Evolutionary conservation across 2,113 vertebrate genomes (phyloP), one percentile per base, ranked within the genome.

Genomic region (Dendropsophus ebraccatus): DNA sequence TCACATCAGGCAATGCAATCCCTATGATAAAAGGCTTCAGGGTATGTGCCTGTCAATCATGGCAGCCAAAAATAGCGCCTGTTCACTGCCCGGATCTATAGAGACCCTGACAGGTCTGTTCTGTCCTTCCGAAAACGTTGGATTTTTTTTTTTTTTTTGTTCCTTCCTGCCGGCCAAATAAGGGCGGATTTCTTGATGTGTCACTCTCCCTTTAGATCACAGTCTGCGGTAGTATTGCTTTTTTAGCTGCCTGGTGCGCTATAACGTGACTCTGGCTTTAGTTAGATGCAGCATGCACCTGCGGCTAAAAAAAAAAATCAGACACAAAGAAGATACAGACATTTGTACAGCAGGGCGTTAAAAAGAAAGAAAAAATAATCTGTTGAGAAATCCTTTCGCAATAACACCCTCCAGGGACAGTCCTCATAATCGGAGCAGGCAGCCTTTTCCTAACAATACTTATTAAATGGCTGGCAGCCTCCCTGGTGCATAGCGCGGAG

Each of bases 301-400:
- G 82, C 70, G 58, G 41, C 50, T 58, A 74, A 74, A 75, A 74
- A 41, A 30, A 52, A n/a, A n/a, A n/a, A n/a, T n/a, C n/a, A 84
- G 82, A 75, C 82, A 84, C 82, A 84, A 84, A 74, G 70, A 84
- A 32, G 62, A 75, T 54, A 30, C 49, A 83, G 81, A 83, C 67
- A 25, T 58, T 52, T 56, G 32, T 47, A 41, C 25, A 30, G 14
- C 16, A 73, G 65, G 67, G 67, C 82, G 69, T 74, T 41, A 56
- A 41, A 74, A 13, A 74, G 72, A 69, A 82, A n/a, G n/a, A n/a
- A n/a, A n/a, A n/a, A n/a, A n/a, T n/a, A n/a, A n/a, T 83, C 67
- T 74, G 13, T 17, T 74, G 82, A 83, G 5, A 77, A 83, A 74
- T 83, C 30, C 69, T 58, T 45, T 73, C 72, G 7, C 69, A 58